Conservation (phyloP, 2,113 vertebrate species). For the Dinomys branickii region DNA sequence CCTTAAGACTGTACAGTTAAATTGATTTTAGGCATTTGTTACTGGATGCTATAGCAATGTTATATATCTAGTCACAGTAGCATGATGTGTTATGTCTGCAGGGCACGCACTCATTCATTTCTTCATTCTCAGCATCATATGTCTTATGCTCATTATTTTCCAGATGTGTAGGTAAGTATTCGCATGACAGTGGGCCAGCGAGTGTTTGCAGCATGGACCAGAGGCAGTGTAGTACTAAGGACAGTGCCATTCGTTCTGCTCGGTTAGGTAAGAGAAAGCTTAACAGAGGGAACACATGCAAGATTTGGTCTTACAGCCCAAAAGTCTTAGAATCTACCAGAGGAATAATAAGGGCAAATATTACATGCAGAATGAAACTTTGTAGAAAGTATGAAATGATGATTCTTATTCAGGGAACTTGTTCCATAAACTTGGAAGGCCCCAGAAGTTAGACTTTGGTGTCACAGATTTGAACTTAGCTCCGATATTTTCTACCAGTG, state of each 20-base stretch:
- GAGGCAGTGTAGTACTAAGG: not conserved
- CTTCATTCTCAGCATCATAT: conserved; percentile 22
- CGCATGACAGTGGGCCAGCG: not conserved
- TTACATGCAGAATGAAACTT: conserved; percentile 36
- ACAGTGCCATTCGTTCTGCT: conserved; percentile 54
- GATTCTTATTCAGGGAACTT: conserved; percentile 11
- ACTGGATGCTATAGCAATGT: not conserved
- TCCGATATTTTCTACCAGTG: not conserved
- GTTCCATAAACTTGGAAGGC: not conserved
- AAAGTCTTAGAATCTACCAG: conserved; percentile 7
- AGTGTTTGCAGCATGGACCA: not conserved
- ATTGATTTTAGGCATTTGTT: conserved; percentile 20
- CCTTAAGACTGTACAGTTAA: not conserved
- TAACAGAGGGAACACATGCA: conserved; percentile 38
- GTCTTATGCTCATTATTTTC: not conserved
- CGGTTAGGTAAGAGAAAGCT: conserved; percentile 24
- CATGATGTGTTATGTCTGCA: not conserved
- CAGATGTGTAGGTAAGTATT: not conserved
- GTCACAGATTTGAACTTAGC: conserved; percentile 33
- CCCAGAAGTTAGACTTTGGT: not conserved
- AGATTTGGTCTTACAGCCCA: conserved; percentile 20
- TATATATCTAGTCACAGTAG: not conserved
- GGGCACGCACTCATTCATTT: not conserved
- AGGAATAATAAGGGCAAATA: not conserved
- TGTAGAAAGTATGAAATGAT: conserved; percentile 32